Percentiles rank a stretch among this genome's conserved stretches.
These are phyloP conservation scores for Synaphobranchus kaupii DNA, from an alignment of 2,797 vertebrate species.

Conservation along the genomic window DNA sequence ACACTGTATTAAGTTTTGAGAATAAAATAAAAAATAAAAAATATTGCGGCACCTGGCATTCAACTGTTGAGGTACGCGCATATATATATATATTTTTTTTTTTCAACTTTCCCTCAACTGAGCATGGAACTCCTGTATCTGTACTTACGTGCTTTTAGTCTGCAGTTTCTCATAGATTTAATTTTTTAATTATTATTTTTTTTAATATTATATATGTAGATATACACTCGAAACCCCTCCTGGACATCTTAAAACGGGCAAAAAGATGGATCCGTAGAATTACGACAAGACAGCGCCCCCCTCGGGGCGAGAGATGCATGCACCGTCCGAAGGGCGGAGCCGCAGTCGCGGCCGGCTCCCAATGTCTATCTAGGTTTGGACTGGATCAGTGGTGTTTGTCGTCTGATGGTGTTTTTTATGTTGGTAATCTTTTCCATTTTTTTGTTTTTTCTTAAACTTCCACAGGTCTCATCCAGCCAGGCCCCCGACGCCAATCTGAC, in stretches of 20 bases:
- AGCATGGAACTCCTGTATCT: constrained; percentile 37
- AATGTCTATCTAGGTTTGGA: constrained; percentile 65
- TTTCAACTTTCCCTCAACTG: constrained; percentile 38
- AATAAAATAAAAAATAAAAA: constrained; percentile 39
- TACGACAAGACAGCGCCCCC: constrained; percentile 80
- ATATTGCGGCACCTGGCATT: constrained; percentile 43
- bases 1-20: constrained; percentile 29
- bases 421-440: constrained; percentile 54
- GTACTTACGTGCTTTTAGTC: constrained; percentile 55
- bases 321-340: constrained; percentile 91
- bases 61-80: constrained; percentile 44
- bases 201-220: constrained; percentile 50
- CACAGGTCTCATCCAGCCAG: constrained; percentile 82
- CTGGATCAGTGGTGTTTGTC: constrained; percentile 63
- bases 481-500: constrained; percentile 72
- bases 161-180: constrained; percentile 60
- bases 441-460: constrained; percentile 78
- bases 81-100: constrained; percentile 50
- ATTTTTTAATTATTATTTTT: constrained; percentile 39
- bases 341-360: constrained; percentile 67
- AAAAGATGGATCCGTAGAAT: constrained; percentile 80
- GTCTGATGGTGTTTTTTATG: constrained; percentile 55
- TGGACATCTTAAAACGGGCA: constrained; percentile 84
- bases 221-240: constrained; percentile 85
- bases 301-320: constrained; percentile 89